Evolutionary conservation across 2,797 vertebrate genomes (phyloP), one percentile per base, ranked within the genome.

Genomic region (Malurus leucopterus): DNA sequence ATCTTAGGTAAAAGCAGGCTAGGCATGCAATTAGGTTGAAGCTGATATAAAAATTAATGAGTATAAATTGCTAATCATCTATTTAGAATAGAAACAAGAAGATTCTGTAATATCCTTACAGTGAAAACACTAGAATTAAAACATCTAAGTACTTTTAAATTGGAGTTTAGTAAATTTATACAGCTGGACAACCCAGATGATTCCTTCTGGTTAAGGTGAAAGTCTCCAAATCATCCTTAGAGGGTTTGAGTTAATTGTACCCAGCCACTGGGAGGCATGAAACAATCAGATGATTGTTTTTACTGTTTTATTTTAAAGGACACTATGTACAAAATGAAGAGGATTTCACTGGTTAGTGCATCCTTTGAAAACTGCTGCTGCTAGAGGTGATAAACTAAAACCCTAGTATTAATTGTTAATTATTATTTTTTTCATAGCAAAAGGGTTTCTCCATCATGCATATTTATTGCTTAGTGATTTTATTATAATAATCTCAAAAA

Each of bases 251-350:
- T 87, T 82, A 40, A 36, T 61, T 41, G 23, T 30, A 29, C 30
- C n/a, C 1, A 5, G 46, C 79, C 1, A 0, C 6, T 84, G 15
- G 15, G 22, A 61, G 16, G 8, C 3, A 2, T 27, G 44, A 78
- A 85, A 64, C 43, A 78, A 61, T 49, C 50, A 71, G 11, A 46
- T 55, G 4, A 76, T 13, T 72, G 8, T 1, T 78, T 84, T 61
- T 79, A 30, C 36, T 44, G 5, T 23, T 69, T 69, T 34, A 4
- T 6, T 70, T 74, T 59, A 70, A 86, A 89, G 68, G 38, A 63
- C 6, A 12, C 20, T 57, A 2, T 34, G 51, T 71, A 29, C n/a
- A 81, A 82, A 82, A 64, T 40, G 0, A 53, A 76, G 30, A 78
- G 36, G 14, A 49, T 38, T 36, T 84, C 67, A 41, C 29, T 69